Evolutionary conservation across 2,888 invertebrate species (phyloP), one percentile per base, ranked within the genome.

Genomic region (Drosophila paramelanica): DNA sequence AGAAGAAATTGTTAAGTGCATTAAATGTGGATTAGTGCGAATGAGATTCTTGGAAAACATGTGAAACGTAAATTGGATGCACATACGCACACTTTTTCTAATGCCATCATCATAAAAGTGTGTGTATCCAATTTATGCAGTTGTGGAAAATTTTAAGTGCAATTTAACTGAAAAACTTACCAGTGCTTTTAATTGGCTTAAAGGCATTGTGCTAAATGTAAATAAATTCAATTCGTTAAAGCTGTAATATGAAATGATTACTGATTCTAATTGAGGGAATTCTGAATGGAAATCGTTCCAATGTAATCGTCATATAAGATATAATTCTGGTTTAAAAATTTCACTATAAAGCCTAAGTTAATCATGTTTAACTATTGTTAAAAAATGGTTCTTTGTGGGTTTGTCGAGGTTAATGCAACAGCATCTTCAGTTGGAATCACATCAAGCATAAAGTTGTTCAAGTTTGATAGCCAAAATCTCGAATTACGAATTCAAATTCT

Each of bases 11-110:
- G 41, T 59, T 82, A 76, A 76, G 73, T 81, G 76, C 82, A 76
- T 85, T 79, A 77, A 85, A 85, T 82, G 67, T 76, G 64, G 61
- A 67, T 84, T 79, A 76, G 64, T 67, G 52, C 57, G 60, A 60
- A 72, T 64, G 42, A 59, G 58, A 66, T 76, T 47, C 60, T 39
- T 27, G 23, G 52, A 31, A 58, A 45, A 59, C 61, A 55, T 74
- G 52, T 20, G 31, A 62, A 46, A 56, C 41, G 14, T 47, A 64
- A 50, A 61, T 60, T 50, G 46, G 49, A 50, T 41, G 27, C 52
- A 59, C 5, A 52, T 11, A 61, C 39, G 58, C 27, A 39, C 3
- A 14, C 23, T n/a, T 39, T 20, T 41, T 50, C 25, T 62, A 6
- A 33, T 38, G 7, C 8, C 25, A 60, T 53, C 25, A 60, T 53